Evolutionary conservation across 2,888 invertebrate species (phyloP).

Genomic region (Gisinianus flammeolus): DNA sequence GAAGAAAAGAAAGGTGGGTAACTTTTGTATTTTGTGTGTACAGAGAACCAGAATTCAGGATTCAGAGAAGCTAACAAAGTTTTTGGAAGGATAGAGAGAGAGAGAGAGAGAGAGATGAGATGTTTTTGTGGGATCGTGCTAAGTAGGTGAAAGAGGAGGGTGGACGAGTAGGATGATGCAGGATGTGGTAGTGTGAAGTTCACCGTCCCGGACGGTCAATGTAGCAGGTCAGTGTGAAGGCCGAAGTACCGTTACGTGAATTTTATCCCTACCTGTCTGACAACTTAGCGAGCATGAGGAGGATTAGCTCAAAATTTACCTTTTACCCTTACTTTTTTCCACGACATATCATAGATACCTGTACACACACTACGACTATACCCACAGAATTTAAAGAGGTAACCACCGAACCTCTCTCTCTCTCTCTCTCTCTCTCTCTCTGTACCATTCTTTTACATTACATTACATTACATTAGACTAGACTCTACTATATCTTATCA

Average conservation of each 20-base stretch:
- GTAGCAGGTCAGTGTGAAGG: constrained; percentile 60
- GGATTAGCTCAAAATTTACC: neutral
- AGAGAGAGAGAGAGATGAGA: constrained; percentile 5
- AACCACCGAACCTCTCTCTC: constrained; percentile 30
- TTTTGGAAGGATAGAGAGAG: neutral
- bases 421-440: too few species aligned
- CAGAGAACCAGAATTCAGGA: too few species aligned
- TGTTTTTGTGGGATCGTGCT: constrained; percentile 42
- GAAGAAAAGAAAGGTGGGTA: constrained; percentile 1
- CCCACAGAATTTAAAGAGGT: neutral
- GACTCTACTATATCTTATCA: too few species aligned
- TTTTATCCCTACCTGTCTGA: constrained; percentile 56
- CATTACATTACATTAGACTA: too few species aligned
- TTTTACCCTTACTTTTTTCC: neutral
- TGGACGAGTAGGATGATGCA: constrained; percentile 30
- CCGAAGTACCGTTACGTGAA: constrained; percentile 58
- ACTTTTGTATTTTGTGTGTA: too few species aligned
- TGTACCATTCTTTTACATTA: constrained; percentile 16
- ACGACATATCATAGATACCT: too few species aligned
- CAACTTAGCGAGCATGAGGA: constrained; percentile 36
- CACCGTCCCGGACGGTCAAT: constrained; percentile 59
- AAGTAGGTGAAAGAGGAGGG: constrained; percentile 43
- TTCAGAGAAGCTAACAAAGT: too few species aligned
- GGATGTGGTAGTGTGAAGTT: constrained; percentile 53
- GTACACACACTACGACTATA: too few species aligned